These are phyloP conservation scores for Montipora capitata DNA, from an alignment of 92 coral and sea anemone genomes.

Conservation along the genomic window DNA sequence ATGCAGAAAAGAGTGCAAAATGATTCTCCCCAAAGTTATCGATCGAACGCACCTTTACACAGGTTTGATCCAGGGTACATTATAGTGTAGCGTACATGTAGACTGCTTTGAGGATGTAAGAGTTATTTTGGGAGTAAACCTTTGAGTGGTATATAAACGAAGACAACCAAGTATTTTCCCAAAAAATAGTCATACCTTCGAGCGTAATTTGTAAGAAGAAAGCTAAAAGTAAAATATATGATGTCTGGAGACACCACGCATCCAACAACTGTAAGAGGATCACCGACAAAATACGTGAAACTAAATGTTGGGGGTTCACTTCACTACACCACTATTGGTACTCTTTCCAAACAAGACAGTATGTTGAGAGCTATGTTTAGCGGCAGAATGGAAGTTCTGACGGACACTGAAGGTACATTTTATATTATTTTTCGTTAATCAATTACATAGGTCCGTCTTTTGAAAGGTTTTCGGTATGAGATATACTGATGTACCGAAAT, in stretches of 20 bases:
- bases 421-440: not conserved
- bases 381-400: constrained; percentile 98
- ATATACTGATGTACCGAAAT: not conserved
- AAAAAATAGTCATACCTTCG: constrained; percentile 16
- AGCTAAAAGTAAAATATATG: not conserved
- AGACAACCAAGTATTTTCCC: constrained; percentile 5
- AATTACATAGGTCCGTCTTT: not conserved
- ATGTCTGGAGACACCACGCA: constrained; percentile 97
- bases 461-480: not conserved
- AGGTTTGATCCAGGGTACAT: not conserved
- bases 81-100: not conserved
- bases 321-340: constrained; percentile 97
- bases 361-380: constrained; percentile 99
- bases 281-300: constrained; percentile 98
- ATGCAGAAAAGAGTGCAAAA: no score
- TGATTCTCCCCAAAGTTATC: no score
- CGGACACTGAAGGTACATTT: constrained; percentile 93
- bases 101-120: not conserved
- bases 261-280: constrained; percentile 89
- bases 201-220: not conserved
- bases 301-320: constrained; percentile 98
- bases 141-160: constrained; percentile 15
- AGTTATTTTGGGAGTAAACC: constrained; percentile 50
- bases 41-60: no score
- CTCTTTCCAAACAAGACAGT: constrained; percentile 95